Conservation (phyloP, 2,797 vertebrate species). For the Pygocentrus nattereri region DNA sequence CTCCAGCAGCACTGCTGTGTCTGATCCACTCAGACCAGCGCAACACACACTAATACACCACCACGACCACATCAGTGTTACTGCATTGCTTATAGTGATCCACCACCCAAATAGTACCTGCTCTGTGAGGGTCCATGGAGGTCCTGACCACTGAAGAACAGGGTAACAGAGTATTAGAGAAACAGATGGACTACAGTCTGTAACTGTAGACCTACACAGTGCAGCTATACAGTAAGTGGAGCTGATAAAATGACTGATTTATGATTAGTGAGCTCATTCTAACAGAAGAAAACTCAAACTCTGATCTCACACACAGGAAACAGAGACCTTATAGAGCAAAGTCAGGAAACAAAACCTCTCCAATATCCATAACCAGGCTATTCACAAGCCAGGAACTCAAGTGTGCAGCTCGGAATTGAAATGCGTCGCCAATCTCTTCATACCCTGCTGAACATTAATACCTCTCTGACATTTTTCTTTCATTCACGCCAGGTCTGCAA, state of each 20-base stretch:
- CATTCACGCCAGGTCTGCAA: conserved; percentile 54
- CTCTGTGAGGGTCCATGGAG: too few relatives aligned
- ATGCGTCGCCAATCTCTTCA: conserved; percentile 65
- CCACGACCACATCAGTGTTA: too few relatives aligned
- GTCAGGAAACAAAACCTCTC: neutral
- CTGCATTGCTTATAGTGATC: too few relatives aligned
- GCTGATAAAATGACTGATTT: neutral
- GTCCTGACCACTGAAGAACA: too few relatives aligned
- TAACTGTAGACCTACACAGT: too few relatives aligned
- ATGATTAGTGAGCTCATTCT: neutral
- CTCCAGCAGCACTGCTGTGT: too few relatives aligned
- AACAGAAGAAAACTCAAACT: neutral
- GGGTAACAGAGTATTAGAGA: too few relatives aligned
- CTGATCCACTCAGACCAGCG: too few relatives aligned
- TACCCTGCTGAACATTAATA: conserved; percentile 65
- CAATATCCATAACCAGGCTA: conserved; percentile 17
- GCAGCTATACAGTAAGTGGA: too few relatives aligned
- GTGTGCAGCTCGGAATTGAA: conserved; percentile 32
- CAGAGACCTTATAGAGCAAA: neutral
- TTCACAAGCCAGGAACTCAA: conserved; percentile 33
- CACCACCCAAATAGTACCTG: too few relatives aligned
- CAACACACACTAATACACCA: too few relatives aligned
- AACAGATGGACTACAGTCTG: too few relatives aligned
- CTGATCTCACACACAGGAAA: neutral
- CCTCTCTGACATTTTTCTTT: conserved; percentile 56